Percentiles rank a stretch among this genome's conserved stretches.
phyloP scores from a whole-genome alignment of 2,888 invertebrate genomes.

The Watsonalla cultraria region DNA sequence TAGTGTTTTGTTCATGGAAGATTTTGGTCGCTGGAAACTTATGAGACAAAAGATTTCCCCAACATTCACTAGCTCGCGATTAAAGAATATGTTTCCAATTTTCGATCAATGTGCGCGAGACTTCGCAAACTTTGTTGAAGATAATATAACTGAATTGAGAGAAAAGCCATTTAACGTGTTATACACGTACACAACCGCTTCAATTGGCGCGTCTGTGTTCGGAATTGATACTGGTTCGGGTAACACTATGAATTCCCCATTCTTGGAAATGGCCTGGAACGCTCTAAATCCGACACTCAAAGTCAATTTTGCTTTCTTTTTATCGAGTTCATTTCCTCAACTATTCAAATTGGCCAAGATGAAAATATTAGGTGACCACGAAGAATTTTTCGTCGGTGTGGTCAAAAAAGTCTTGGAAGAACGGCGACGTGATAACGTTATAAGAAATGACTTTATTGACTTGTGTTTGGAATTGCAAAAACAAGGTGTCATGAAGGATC shows the following conservation, averaged over 20 bases:
- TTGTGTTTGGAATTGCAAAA: constrained; percentile 49
- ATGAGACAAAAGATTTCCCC: constrained; percentile 57
- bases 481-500: constrained; percentile 42
- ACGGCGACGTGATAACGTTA: constrained; percentile 26
- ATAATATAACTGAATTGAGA: constrained; percentile 20
- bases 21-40: constrained; percentile 53
- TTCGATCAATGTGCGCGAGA: constrained; percentile 47
- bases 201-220: constrained; percentile 59
- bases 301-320: constrained; percentile 23
- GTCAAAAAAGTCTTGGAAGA: constrained; percentile 41
- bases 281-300: constrained; percentile 24
- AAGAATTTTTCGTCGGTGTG: constrained; percentile 49
- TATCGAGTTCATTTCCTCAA: constrained; percentile 31
- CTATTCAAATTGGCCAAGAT: constrained; percentile 36
- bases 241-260: constrained; percentile 54
- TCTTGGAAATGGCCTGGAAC: constrained; percentile 45
- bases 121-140: constrained; percentile 39
- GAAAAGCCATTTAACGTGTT: constrained; percentile 38
- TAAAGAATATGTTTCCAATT: constrained; percentile 60
- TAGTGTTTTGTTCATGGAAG: constrained; percentile 46
- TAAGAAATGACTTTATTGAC: constrained; percentile 50
- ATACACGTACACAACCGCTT: constrained; percentile 47
- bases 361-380: constrained; percentile 42
- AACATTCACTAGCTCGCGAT: constrained; percentile 50
- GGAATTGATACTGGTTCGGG: constrained; percentile 53